Conservation (phyloP, 2,797 vertebrate genomes). For the Syngnathus rostellatus region DNA sequence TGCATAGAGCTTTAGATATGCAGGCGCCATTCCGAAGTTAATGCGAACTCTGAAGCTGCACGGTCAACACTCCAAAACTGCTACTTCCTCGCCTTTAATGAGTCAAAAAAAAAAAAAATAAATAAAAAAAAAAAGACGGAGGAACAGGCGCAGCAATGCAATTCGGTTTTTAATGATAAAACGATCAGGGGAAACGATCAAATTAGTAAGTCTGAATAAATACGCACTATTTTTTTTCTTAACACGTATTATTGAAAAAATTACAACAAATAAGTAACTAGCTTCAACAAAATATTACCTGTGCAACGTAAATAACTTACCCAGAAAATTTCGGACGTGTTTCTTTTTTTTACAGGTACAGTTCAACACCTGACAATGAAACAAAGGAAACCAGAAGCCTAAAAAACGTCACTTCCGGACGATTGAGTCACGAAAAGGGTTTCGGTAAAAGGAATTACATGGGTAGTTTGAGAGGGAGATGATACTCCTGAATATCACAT, state of each 20-base stretch:
- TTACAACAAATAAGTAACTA: too few species aligned
- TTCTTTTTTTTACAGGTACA: too few species aligned
- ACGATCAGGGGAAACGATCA: too few species aligned
- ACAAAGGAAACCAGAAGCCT: not conserved
- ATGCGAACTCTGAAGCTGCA: not conserved
- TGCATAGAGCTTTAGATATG: not conserved
- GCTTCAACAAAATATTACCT: too few species aligned
- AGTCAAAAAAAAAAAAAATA: slow-evolving; percentile 41
- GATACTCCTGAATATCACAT: not conserved
- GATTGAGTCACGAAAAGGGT: not conserved
- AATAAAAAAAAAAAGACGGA: slow-evolving; percentile 2
- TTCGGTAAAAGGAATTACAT: too few species aligned
- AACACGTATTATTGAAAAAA: too few species aligned
- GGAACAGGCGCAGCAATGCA: slow-evolving; percentile 1
- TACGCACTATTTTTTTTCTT: not conserved
- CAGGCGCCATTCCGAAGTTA: slow-evolving; percentile 10
- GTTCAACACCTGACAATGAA: not conserved
- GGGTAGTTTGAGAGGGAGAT: too few species aligned
- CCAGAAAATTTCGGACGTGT: too few species aligned
- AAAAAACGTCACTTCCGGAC: not conserved
- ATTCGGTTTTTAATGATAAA: too few species aligned
- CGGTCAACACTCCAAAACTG: slow-evolving; percentile 8
- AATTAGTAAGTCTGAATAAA: not conserved
- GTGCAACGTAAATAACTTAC: too few species aligned
- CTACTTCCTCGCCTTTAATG: slow-evolving; percentile 48